phyloP scores from a whole-genome alignment of 2,888 invertebrate genomes.

The Drosophila meridiana region DNA sequence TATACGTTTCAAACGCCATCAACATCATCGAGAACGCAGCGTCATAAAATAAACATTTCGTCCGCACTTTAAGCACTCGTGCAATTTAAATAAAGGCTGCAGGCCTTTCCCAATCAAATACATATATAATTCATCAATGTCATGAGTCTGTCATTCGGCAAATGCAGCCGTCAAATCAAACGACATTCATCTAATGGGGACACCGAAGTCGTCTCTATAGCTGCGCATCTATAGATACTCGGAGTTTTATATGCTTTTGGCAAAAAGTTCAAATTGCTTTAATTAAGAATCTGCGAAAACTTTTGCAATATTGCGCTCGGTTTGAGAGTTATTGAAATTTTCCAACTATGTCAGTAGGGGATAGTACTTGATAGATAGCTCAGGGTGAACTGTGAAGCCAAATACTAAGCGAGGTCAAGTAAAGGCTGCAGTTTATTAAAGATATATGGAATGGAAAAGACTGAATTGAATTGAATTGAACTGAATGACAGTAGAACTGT shows the following conservation, averaged over 20 bases:
- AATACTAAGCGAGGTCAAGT: background rate
- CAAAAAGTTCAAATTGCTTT: background rate
- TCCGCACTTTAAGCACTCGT: conserved; percentile 13
- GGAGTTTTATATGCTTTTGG: background rate
- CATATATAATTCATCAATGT: conserved; percentile 57
- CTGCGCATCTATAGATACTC: background rate
- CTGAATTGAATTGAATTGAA: background rate
- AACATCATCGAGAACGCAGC: background rate
- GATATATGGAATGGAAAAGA: background rate
- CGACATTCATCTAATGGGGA: background rate
- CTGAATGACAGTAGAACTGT: background rate
- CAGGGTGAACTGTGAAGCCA: background rate
- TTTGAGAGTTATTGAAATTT: background rate
- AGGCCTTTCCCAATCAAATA: conserved; percentile 22
- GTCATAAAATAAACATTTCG: conserved; percentile 23
- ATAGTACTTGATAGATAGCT: background rate
- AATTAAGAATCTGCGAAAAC: conserved; percentile 5
- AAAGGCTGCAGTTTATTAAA: background rate
- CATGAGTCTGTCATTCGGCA: conserved; percentile 8
- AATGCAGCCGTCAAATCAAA: conserved; percentile 10
- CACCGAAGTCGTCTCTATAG: conserved; percentile 27
- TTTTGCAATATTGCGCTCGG: conserved; percentile 7
- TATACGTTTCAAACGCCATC: conserved; percentile 24
- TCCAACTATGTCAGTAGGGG: background rate
- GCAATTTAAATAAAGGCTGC: conserved; percentile 43